These are phyloP conservation scores for Sinocyclocheilus grahami DNA, from an alignment of 2,113 vertebrate genomes.

Conservation along the genomic window DNA sequence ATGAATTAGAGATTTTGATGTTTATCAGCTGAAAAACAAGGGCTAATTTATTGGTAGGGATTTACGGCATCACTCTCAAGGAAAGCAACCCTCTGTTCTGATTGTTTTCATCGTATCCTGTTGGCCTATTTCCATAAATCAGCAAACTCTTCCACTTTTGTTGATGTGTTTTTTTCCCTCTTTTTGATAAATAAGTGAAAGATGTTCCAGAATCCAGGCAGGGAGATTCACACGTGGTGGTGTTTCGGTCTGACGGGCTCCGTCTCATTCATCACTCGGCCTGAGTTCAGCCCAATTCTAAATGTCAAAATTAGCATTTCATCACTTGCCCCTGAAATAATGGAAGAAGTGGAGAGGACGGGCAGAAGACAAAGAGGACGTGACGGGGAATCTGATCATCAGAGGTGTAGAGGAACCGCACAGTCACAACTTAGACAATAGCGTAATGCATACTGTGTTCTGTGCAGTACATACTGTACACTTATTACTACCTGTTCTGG, in stretches of 20 bases:
- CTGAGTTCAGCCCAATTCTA: slow-evolving; percentile 39
- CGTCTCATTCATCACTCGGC: slow-evolving; percentile 19
- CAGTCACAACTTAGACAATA: background rate
- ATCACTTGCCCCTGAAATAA: slow-evolving; percentile 27
- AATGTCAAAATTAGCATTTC: slow-evolving; percentile 59
- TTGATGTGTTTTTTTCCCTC: background rate
- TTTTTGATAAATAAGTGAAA: slow-evolving; percentile 28
- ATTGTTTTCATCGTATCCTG: slow-evolving; percentile 22
- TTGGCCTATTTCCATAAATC: slow-evolving; percentile 56
- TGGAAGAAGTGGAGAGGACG: background rate
- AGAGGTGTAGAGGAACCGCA: background rate
- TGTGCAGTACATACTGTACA: background rate
- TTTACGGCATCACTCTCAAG: slow-evolving; percentile 21
- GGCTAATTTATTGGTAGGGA: slow-evolving; percentile 20
- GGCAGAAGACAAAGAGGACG: background rate
- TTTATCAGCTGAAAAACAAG: background rate
- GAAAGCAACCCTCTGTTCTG: slow-evolving; percentile 4
- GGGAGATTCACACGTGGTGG: background rate
- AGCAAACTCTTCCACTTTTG: background rate
- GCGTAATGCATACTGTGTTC: background rate
- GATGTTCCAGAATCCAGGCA: background rate
- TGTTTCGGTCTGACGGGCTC: background rate
- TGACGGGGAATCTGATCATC: background rate
- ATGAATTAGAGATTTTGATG: slow-evolving; percentile 44
- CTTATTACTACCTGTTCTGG: background rate